These are phyloP conservation scores for Kryptopterus vitreolus DNA, from an alignment of 2,797 vertebrate species.

Conservation along the genomic window DNA sequence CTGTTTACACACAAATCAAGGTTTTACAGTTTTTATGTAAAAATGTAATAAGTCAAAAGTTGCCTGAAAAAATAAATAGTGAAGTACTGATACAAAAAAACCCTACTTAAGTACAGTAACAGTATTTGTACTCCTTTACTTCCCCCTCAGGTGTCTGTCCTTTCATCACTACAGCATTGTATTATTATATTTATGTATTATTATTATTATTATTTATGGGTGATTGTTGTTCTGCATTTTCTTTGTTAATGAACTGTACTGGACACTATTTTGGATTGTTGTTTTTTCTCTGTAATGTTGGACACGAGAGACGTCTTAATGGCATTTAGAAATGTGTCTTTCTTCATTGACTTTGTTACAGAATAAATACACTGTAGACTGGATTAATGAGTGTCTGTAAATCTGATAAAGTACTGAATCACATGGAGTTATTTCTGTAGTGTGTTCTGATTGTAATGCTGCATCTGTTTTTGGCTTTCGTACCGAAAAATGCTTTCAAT, in stretches of 20 bases:
- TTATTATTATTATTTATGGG: too few species aligned
- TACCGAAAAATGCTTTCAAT: background rate
- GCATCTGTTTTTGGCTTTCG: background rate
- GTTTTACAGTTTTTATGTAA: too few species aligned
- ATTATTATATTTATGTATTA: too few species aligned
- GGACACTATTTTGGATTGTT: constrained; percentile 30
- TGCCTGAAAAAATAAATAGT: too few species aligned
- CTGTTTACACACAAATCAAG: too few species aligned
- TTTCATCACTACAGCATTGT: constrained; percentile 74
- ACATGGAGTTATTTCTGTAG: background rate
- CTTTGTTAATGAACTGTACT: constrained; percentile 76
- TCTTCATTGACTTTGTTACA: background rate
- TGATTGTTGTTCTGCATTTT: constrained; percentile 75
- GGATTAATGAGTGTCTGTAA: background rate
- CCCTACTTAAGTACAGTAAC: too few species aligned
- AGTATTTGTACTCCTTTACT: too few species aligned
- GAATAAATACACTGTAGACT: background rate
- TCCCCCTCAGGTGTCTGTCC: constrained; percentile 74
- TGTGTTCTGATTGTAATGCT: background rate
- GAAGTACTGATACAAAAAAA: too few species aligned
- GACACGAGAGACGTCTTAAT: background rate
- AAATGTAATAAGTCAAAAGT: too few species aligned
- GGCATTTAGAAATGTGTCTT: background rate
- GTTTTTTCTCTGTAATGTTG: background rate
- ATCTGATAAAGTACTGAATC: background rate